Evolutionary conservation across 2,797 vertebrate species (phyloP).

Genomic region (Enteromius fasciolatus): DNA sequence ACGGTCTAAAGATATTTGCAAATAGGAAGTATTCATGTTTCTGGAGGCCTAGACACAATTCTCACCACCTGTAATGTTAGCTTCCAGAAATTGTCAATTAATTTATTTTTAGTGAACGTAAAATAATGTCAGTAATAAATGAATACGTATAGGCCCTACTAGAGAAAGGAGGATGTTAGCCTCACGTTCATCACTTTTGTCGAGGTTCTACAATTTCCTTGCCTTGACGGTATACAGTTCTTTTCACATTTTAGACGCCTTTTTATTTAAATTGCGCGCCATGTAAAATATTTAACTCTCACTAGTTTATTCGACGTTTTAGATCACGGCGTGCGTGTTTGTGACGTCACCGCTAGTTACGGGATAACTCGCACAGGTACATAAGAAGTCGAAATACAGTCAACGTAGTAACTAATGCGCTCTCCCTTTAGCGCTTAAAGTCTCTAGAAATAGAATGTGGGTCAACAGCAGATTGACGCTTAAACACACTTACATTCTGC

Average conservation of each 20-base stretch:
- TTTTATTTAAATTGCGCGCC: neutral
- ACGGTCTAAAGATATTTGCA: neutral
- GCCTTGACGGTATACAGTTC: neutral
- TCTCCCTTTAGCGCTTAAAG: conserved; percentile 64
- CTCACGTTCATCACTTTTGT: neutral
- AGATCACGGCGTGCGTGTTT: neutral
- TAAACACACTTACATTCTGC: conserved; percentile 56
- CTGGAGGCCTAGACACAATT: neutral
- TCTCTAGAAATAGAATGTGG: conserved; percentile 74
- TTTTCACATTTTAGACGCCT: neutral
- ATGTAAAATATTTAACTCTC: neutral
- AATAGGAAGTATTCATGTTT: neutral
- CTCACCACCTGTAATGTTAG: neutral
- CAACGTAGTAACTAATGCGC: neutral
- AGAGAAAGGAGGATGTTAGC: neutral
- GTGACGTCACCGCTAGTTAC: conserved; percentile 16
- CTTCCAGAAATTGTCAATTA: neutral
- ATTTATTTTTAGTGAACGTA: neutral
- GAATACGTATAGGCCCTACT: neutral
- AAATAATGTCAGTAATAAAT: neutral
- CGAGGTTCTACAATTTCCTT: neutral
- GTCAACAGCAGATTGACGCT: conserved; percentile 71
- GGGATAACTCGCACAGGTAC: neutral
- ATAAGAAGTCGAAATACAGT: neutral
- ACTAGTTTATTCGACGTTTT: neutral